Evolutionary conservation across 23 tunicate species (phyloP).

Genomic region (Halocynthia aurantium): DNA sequence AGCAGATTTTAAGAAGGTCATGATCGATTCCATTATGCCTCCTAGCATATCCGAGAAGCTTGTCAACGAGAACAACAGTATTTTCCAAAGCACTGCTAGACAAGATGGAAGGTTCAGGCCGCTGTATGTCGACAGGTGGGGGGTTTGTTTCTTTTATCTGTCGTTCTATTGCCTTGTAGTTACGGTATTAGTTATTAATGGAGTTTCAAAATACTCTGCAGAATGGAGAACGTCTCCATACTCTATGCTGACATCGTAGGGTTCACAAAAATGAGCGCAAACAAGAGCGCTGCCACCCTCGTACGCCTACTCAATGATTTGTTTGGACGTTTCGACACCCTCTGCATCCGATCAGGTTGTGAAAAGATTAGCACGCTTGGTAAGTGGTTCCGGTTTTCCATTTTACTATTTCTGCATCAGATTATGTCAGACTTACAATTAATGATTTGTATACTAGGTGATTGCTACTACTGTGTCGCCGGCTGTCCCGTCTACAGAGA

Average conservation of each 20-base stretch:
- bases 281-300: conserved; percentile 77
- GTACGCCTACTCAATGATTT: conserved; percentile 85
- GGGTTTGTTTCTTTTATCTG: neutral
- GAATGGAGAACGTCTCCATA: conserved; percentile 86
- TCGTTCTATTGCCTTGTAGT: neutral
- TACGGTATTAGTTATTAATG: neutral
- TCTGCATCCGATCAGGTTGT: conserved; percentile 75
- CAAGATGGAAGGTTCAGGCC: conserved; percentile 31
- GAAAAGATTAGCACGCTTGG: conserved; percentile 97
- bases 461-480: conserved; percentile 98
- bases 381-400: conserved; percentile 14
- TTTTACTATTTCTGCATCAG: neutral
- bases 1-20: conserved; percentile 36
- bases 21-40: conserved; percentile 90
- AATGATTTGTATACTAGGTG: conserved; percentile 44
- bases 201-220: conserved; percentile 12
- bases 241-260: conserved; percentile 99
- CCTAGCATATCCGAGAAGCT: conserved; percentile 2
- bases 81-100: conserved; percentile 9
- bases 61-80: neutral
- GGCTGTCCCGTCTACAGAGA: conserved; percentile 76
- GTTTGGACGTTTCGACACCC: conserved; percentile 86
- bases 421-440: neutral
- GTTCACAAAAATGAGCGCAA: conserved; percentile 89
- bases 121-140: conserved; percentile 31